These are phyloP conservation scores for Temnothorax ravouxi DNA, from an alignment of 2,888 invertebrate species.

Conservation along the genomic window DNA sequence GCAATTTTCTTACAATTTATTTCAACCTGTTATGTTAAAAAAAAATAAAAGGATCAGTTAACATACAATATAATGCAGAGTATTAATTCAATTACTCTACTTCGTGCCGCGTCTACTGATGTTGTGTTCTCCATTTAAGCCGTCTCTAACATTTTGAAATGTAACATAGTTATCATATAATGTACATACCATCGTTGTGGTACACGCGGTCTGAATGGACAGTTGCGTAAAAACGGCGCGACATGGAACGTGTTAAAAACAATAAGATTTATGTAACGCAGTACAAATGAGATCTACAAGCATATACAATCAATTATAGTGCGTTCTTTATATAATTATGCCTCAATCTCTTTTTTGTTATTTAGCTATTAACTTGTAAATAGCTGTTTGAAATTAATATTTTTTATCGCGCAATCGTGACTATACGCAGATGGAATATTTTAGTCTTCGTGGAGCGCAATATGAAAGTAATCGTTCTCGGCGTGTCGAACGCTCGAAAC, in stretches of 20 bases:
- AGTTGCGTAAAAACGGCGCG: neutral
- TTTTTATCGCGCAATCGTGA: neutral
- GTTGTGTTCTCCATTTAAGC: neutral
- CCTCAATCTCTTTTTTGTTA: neutral
- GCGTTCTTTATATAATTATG: neutral
- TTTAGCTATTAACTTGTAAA: neutral
- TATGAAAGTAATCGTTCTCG: neutral
- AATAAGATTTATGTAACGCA: neutral
- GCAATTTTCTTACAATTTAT: neutral
- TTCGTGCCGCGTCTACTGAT: neutral
- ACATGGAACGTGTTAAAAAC: neutral
- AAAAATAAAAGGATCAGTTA: neutral
- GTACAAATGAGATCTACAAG: neutral
- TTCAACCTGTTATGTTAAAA: neutral
- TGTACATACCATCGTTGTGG: too few species aligned
- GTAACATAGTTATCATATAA: neutral
- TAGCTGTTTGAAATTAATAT: neutral
- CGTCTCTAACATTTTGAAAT: neutral
- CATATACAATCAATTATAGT: too few species aligned
- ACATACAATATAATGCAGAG: neutral
- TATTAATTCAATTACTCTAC: too few species aligned
- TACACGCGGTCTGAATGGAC: neutral
- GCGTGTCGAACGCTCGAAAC: neutral
- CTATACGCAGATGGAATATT: neutral
- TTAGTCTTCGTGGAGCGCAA: neutral